Percentiles rank a stretch among this genome's conserved stretches.
These are phyloP conservation scores for Neuroterus valhalla DNA, from an alignment of 1,140 invertebrate genomes.

Conservation along the genomic window DNA sequence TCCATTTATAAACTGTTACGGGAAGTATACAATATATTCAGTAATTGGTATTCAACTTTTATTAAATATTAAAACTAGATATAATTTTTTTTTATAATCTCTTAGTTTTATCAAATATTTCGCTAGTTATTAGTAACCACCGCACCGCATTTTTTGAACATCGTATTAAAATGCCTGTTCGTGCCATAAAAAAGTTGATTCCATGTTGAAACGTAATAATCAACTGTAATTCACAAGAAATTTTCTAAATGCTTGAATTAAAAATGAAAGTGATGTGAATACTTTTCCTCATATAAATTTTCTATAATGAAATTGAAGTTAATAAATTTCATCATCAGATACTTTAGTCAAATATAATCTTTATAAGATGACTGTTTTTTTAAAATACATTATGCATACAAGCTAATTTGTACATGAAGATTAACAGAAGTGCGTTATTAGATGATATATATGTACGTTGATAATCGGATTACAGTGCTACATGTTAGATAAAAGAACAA, in stretches of 20 bases:
- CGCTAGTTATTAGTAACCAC: not conserved
- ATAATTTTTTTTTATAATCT: not conserved
- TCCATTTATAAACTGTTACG: too few relatives aligned
- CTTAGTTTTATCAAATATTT: constrained; percentile 1
- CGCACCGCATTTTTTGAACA: not conserved
- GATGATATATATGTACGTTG: constrained; percentile 17
- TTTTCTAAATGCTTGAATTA: too few relatives aligned
- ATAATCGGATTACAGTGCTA: constrained; percentile 11
- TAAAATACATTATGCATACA: constrained; percentile 51
- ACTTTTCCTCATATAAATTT: too few relatives aligned
- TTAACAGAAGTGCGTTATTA: constrained; percentile 40
- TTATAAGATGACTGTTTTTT: constrained; percentile 40
- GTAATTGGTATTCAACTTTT: not conserved
- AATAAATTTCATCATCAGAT: not conserved
- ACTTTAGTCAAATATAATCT: not conserved
- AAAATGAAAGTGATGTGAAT: too few relatives aligned
- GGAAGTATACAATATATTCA: too few relatives aligned
- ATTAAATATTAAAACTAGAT: constrained; percentile 3
- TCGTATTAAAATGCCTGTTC: too few relatives aligned
- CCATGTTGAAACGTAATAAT: too few relatives aligned
- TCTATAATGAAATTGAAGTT: too few relatives aligned
- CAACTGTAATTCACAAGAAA: too few relatives aligned
- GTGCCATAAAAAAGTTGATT: too few relatives aligned
- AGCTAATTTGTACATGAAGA: constrained; percentile 53
- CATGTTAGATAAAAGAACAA: constrained; percentile 1